Evolutionary conservation across 2,797 vertebrate genomes (phyloP), one percentile per base, ranked within the genome.

Genomic region (Poeciliopsis turneri): DNA sequence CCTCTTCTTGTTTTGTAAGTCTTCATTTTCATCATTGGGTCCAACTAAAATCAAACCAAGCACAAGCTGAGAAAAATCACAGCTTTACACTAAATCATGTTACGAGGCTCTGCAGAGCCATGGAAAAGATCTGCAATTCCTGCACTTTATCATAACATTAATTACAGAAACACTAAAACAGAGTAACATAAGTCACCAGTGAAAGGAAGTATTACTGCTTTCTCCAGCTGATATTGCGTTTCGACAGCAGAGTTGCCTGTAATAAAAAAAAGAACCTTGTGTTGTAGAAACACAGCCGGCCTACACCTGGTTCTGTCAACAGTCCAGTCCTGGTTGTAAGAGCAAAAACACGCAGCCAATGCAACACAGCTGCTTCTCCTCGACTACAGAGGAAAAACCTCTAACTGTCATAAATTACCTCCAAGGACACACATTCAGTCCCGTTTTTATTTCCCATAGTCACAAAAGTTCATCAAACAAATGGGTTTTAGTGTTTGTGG

Each of bases 171-270:
- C 80, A 20, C 75, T 74, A 16, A 84, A 86, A 78, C 71, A 87
- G 87, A 43, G 74, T 80, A 83, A 87, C 79, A 73, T 85, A 68
- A 83, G 59, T 55, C 30, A 20, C 46, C 76, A 88, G 85, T 81
- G 78, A 86, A 64, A 64, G 73, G 43, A 80, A 43, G 80, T 51
- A 59, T 86, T 43, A 25, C 66, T 43, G 23, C 15, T 81, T 64
- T 66, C 66, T 86, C 71, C 46, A 68, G 33, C 78, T 81, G 25
- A 84, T 84, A 78, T 85, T 36, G 6, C 25, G 80, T 82, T 89
- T 90, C 87, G 78, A 66, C 85, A 80, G 83, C 80, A 84, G 88
- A 89, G 89, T 86, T 83, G 79, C 75, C 83, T 89, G 81, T 77
- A 86, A 90, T 88, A 61, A 88, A 82, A 39, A 39, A 51, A 89